Conservation (phyloP, 2,113 vertebrate species). For the Montifringilla adamsi region DNA sequence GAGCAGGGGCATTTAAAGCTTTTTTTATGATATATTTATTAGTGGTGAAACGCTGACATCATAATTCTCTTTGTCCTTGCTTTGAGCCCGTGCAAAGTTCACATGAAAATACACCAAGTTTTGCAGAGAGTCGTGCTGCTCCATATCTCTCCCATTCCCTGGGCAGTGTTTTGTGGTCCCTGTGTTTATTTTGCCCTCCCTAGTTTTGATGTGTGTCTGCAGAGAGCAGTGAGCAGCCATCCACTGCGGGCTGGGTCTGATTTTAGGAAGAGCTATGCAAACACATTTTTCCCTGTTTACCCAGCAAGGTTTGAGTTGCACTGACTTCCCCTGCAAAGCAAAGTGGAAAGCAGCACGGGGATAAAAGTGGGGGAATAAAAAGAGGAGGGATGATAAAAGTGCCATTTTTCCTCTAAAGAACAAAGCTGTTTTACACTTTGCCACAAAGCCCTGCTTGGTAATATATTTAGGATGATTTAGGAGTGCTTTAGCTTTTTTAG, state of each 20-base stretch:
- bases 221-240: neutral
- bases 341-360: neutral
- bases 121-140: neutral
- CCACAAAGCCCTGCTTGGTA: neutral
- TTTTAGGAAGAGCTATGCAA: conserved; percentile 30
- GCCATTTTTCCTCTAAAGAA: neutral
- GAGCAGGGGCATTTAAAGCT: neutral
- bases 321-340: neutral
- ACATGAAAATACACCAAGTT: neutral
- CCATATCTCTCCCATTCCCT: neutral
- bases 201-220: neutral
- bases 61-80: neutral
- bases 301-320: neutral
- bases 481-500: neutral
- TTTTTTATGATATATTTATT: neutral
- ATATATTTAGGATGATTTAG: conserved; percentile 23
- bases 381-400: neutral
- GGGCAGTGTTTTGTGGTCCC: neutral
- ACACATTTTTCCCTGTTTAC: conserved; percentile 17
- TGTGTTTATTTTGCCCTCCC: neutral
- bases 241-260: neutral
- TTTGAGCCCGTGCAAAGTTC: neutral
- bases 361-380: neutral
- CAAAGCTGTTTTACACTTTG: neutral
- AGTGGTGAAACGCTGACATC: neutral